Evolutionary conservation across 2,888 invertebrate genomes (phyloP).

Genomic region (Biston betularia): DNA sequence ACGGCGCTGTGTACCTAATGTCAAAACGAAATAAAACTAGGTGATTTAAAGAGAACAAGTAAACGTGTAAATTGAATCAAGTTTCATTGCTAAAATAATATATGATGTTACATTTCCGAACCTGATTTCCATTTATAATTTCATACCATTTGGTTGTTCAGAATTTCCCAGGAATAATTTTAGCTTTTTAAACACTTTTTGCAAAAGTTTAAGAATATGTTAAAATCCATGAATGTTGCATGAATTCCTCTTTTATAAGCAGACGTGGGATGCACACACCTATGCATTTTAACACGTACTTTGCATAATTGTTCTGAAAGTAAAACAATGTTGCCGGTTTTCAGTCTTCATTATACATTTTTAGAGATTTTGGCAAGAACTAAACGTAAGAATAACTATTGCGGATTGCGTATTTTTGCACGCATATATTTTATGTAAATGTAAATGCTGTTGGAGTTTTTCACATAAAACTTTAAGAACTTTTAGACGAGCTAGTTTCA

Average conservation of each 20-base stretch:
- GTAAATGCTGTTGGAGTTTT: too few species aligned
- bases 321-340: constrained; percentile 33
- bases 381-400: not conserved
- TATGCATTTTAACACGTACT: constrained; percentile 45
- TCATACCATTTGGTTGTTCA: constrained; percentile 3
- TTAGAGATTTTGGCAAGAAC: not conserved
- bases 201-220: constrained; percentile 25
- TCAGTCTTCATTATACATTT: constrained; percentile 4
- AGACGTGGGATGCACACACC: constrained; percentile 23
- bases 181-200: constrained; percentile 17
- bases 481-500: too few species aligned
- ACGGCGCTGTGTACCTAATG: too few species aligned
- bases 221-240: constrained; percentile 41
- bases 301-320: constrained; percentile 36
- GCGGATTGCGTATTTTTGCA: too few species aligned
- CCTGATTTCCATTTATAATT: constrained; percentile 15
- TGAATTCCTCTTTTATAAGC: constrained; percentile 25
- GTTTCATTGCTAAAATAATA: not conserved
- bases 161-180: constrained; percentile 8
- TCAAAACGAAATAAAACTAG: too few species aligned
- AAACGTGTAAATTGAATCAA: too few species aligned
- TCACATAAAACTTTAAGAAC: too few species aligned
- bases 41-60: too few species aligned
- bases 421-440: too few species aligned
- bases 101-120: not conserved